Evolutionary conservation across 2,888 invertebrate species (phyloP).

Genomic region (Clistopyga incitator): DNA sequence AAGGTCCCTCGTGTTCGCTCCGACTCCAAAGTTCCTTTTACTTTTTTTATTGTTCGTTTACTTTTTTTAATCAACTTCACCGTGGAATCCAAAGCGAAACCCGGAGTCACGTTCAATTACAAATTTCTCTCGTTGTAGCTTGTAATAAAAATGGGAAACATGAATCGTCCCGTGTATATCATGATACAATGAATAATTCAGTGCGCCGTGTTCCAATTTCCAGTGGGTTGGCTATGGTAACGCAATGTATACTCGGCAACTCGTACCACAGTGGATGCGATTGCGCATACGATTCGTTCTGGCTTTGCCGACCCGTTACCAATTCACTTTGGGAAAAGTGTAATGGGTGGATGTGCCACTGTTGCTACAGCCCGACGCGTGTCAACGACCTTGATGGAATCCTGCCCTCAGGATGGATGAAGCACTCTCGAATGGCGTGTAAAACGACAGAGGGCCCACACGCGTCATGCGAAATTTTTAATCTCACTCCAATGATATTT

Average conservation of each 20-base stretch:
- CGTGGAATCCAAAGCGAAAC: background rate
- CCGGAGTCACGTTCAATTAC: constrained; percentile 42
- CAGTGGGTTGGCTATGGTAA: background rate
- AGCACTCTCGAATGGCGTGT: constrained; percentile 31
- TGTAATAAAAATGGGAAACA: constrained; percentile 57
- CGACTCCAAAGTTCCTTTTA: background rate
- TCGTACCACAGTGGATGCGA: constrained; percentile 29
- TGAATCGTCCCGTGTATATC: constrained; percentile 35
- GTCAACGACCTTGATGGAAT: constrained; percentile 31
- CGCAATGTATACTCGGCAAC: constrained; percentile 27
- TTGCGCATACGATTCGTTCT: constrained; percentile 49
- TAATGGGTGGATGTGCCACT: constrained; percentile 36
- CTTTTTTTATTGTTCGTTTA: too few relatives aligned
- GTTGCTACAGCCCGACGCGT: background rate
- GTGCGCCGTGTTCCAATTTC: constrained; percentile 57
- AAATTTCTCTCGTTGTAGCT: constrained; percentile 44
- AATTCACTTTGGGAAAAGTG: constrained; percentile 61
- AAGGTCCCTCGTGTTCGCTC: constrained; percentile 7
- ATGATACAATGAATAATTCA: constrained; percentile 63
- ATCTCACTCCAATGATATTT: constrained; percentile 30
- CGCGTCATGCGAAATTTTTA: background rate
- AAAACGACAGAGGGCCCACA: background rate
- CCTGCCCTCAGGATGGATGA: constrained; percentile 3
- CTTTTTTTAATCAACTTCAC: background rate
- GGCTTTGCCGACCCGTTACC: constrained; percentile 53